Percentiles rank a stretch among this genome's conserved stretches.
These are phyloP conservation scores for Liolophura sinensis DNA, from an alignment of 1,140 invertebrate species.

Conservation along the genomic window DNA sequence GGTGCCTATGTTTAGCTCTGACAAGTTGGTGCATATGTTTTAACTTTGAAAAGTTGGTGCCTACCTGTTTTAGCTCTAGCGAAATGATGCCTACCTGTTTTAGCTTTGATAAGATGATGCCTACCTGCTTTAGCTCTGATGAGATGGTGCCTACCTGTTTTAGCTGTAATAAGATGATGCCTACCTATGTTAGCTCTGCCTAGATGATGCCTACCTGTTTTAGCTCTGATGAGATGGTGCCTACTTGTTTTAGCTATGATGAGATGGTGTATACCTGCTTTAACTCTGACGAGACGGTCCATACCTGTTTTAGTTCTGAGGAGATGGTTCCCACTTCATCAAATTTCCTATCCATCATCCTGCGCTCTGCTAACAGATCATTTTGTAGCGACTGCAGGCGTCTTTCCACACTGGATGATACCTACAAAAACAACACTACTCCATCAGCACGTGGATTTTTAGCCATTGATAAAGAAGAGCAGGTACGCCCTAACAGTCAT, in stretches of 20 bases:
- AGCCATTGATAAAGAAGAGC: no score
- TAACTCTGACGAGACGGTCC: constrained; percentile 25
- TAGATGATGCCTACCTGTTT: no score
- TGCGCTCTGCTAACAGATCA: constrained; percentile 30
- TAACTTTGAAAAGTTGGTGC: no score
- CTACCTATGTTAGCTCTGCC: no score
- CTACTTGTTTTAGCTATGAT: no score
- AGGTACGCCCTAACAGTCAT: no score
- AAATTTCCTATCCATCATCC: constrained; percentile 9
- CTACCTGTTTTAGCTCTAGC: no score
- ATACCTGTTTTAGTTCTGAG: constrained; percentile 27
- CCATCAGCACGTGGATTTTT: no score
- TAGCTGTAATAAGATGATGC: no score
- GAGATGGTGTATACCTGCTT: no score
- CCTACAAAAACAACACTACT: constrained; percentile 5
- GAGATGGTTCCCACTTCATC: constrained; percentile 24
- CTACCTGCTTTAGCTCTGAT: constrained; percentile 36
- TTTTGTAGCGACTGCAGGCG: constrained; percentile 35
- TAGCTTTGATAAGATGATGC: constrained; percentile 25
- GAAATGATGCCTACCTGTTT: no score
- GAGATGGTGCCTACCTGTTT: constrained; percentile 31
- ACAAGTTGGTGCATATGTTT: constrained; percentile 22
- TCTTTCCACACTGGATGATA: constrained; percentile 35
- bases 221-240: no score
- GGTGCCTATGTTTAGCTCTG: constrained; percentile 30